Evolutionary conservation across 2,113 vertebrate species (phyloP).

Genomic region (Cygnus atratus): DNA sequence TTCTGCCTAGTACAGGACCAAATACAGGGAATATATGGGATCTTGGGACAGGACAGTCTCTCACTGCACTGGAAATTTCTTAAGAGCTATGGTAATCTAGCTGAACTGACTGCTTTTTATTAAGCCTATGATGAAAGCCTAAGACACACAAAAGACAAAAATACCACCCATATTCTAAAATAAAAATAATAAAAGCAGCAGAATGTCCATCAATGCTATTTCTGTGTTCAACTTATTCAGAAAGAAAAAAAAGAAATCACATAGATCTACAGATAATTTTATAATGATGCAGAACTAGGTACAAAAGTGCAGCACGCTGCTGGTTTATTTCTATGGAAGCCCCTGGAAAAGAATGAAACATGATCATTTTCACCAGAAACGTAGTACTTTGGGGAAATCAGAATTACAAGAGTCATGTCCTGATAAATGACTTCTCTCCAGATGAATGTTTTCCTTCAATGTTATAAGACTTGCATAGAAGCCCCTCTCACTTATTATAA

Average conservation of each 20-base stretch:
- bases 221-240: not conserved
- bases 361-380: not conserved
- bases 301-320: not conserved
- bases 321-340: not conserved
- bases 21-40: not conserved
- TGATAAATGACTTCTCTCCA: slow-evolving; percentile 44
- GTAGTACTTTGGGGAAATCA: not conserved
- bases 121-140: not conserved
- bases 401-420: slow-evolving; percentile 18
- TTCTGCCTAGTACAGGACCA: not conserved
- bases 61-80: not conserved
- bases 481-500: not conserved
- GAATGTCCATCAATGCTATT: not conserved
- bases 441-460: slow-evolving; percentile 1
- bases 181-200: not conserved
- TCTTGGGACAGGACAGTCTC: not conserved
- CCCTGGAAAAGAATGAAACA: not conserved
- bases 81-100: not conserved
- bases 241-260: not conserved
- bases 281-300: not conserved
- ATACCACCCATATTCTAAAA: not conserved
- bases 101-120: not conserved
- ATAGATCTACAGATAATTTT: not conserved
- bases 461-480: slow-evolving; percentile 6
- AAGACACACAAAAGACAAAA: not conserved